Evolutionary conservation across 2,113 vertebrate species (phyloP).

Genomic region (Conger conger): DNA sequence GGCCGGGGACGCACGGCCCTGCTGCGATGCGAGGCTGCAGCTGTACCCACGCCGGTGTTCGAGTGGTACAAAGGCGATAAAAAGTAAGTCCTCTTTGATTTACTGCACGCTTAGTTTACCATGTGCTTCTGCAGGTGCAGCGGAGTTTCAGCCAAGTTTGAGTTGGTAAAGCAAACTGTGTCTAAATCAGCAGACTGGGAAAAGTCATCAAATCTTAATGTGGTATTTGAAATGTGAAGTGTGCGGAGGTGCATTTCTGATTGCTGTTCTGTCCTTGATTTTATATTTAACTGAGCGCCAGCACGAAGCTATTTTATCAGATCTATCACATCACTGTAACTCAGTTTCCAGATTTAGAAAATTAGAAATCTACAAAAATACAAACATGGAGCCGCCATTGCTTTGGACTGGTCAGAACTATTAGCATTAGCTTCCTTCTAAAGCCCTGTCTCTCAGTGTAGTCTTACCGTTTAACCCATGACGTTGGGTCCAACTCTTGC

Average conservation of each 20-base stretch:
- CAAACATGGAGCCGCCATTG: too few relatives aligned
- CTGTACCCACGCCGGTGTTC: conserved; percentile 86
- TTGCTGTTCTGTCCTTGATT: background rate
- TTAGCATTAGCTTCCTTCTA: too few relatives aligned
- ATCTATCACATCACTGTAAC: too few relatives aligned
- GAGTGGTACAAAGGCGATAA: conserved; percentile 98
- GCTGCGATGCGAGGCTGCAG: conserved; percentile 92
- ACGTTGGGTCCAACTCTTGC: too few relatives aligned
- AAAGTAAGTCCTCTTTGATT: conserved; percentile 76
- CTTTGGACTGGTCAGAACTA: too few relatives aligned
- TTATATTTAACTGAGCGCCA: background rate
- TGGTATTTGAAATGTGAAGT: background rate
- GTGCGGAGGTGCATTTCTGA: background rate
- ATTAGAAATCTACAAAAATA: too few relatives aligned
- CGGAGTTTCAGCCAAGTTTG: background rate
- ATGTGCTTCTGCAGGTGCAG: background rate
- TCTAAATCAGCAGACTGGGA: background rate
- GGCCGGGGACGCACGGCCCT: conserved; percentile 83
- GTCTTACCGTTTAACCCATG: too few relatives aligned
- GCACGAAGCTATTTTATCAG: too few relatives aligned
- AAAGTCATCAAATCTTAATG: background rate
- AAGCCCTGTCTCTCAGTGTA: too few relatives aligned
- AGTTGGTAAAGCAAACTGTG: background rate
- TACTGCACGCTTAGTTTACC: background rate
- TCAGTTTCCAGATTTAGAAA: background rate